Evolutionary conservation across 2,797 vertebrate genomes (phyloP), one percentile per base, ranked within the genome.

Genomic region (Pangasius mekongensis): DNA sequence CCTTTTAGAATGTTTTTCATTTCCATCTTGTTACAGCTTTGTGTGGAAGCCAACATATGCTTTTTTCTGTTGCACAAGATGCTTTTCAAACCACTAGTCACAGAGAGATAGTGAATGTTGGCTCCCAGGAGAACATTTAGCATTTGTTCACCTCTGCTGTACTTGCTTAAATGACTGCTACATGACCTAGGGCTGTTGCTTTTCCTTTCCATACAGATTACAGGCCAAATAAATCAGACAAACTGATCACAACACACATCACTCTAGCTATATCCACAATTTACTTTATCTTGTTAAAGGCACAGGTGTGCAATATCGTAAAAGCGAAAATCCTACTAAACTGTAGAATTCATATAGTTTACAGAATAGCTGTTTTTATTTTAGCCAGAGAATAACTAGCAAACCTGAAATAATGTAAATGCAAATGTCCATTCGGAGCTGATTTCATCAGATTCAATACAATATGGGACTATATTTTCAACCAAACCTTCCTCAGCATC

Each of bases 141-240:
- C 74, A 60, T 33, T 87, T 27, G n/a, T 82, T 82, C 81, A 76
- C 69, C 83, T 80, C 77, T 84, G 82, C 47, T 84, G 64, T 52
- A 84, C n/a, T 24, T 85, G 54, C 58, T 24, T 60, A 71, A 83
- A 78, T 73, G 39, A 69, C n/a, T 85, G 80, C 76, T 39, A 76
- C 76, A 87, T 78, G 47, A 39, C 56, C 81, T 33, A 49, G 47
- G 81, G 43, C 9, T 78, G 43, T 47, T 76, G 58, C 47, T 62
- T 52, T n/a, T 87, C 64, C 80, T 56, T 78, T 43, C 36, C 11
- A 43, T 47, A 54, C 49, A 58, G 58, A 84, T 22, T 52, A 76
- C 81, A 86, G 60, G 39, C 49, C 52, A 67, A 71, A 80, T 85
- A 83, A 89, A 87, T 80, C 60, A 74, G 71, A 86, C 5, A 52